phyloP scores from a whole-genome alignment of 2,888 invertebrate species.

The Amblyteles armatorius region DNA sequence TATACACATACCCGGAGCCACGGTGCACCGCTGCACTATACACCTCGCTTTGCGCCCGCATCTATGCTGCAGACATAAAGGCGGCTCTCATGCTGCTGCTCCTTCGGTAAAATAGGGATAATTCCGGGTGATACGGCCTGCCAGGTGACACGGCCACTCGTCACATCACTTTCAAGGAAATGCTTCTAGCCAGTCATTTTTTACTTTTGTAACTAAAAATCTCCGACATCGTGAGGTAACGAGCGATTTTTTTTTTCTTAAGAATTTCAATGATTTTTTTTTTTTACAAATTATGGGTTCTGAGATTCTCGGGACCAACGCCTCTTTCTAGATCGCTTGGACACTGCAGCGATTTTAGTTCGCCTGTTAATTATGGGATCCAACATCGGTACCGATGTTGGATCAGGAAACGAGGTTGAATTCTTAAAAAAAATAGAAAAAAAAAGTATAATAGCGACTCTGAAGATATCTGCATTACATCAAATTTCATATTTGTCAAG shows the following conservation, averaged over 20 bases:
- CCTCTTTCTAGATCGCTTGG: too few species aligned
- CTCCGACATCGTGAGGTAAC: too few species aligned
- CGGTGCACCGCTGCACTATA: constrained; percentile 9
- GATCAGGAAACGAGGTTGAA: constrained; percentile 43
- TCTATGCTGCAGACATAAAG: not conserved
- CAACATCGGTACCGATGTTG: constrained; percentile 40
- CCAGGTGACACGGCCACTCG: too few species aligned
- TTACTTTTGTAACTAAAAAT: too few species aligned
- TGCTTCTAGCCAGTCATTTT: not conserved
- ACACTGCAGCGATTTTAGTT: not conserved
- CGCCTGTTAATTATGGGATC: constrained; percentile 36
- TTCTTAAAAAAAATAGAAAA: not conserved
- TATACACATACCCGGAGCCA: not conserved
- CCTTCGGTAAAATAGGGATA: constrained; percentile 16
- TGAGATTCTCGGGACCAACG: too few species aligned
- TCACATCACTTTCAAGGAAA: constrained; percentile 9
- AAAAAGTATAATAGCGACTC: too few species aligned
- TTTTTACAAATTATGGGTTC: too few species aligned
- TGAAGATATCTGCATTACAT: too few species aligned
- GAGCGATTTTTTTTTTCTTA: too few species aligned
- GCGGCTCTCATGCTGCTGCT: not conserved
- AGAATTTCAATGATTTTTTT: too few species aligned
- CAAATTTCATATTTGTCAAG: too few species aligned
- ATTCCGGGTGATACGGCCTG: too few species aligned
- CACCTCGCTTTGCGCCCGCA: not conserved